Evolutionary conservation across 2,797 vertebrate genomes (phyloP), one percentile per base, ranked within the genome.

Genomic region (Pagetopsis macropterus): DNA sequence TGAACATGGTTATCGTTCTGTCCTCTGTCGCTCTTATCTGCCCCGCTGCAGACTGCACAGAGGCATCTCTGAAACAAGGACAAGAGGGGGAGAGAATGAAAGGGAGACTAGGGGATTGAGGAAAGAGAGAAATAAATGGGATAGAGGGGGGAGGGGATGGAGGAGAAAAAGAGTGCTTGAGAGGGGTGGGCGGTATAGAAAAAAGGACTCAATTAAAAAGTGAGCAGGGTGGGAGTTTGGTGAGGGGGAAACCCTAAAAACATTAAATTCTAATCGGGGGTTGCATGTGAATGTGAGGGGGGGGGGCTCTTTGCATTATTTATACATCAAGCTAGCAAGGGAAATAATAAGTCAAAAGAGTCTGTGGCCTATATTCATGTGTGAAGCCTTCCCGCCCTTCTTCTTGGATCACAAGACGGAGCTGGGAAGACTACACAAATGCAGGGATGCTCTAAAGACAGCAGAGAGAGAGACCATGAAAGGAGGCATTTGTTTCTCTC

Each of bases 221-320:
- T 84, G 83, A 86, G 64, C 60, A 72, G 58, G 76, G 71, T 77
- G 79, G 72, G 83, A 78, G 76, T 88, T 89, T 68, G 4, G 51
- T 21, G 70, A 63, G 76, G 27, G 66, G 84, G 83, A 60, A 43
- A 56, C 70, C 82, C 78, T 31, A 37, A 54, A 65, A 64, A 65
- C 58, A 31, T 14, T 45, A 19, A 37, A 82, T 58, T 81, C 55
- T 43, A 69, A 76, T 46, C 44, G 66, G 73, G 85, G 33, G 37
- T 78, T 83, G 72, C 52, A 55, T 54, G 62, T 73, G 76, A n/a
- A 19, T 0, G 65, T 45, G 45, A 3, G 23, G 40, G 66, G 76
- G 76, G 10, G 66, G 76, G 76, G 10, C 13, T 21, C 66, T 77
- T 77, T 93, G 86, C 87, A 92, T 93, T 93, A 93, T 94, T 93